Conservation (phyloP, 2,888 invertebrate species). For the Scaptomyza flava region DNA sequence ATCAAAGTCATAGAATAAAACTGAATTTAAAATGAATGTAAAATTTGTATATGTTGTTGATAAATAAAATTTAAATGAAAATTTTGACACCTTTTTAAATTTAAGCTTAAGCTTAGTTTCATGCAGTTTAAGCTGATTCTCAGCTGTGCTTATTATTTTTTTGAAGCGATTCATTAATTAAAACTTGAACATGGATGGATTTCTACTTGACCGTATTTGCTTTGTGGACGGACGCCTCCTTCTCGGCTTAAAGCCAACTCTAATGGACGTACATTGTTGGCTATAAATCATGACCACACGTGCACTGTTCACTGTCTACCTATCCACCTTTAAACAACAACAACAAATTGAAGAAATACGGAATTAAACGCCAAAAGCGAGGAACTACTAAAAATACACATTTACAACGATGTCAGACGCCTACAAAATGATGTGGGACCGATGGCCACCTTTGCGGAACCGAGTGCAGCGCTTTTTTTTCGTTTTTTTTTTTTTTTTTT, state of each 20-base stretch:
- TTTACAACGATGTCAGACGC: slow-evolving; percentile 63
- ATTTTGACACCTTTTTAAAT: slow-evolving; percentile 1
- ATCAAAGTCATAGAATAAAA: no score
- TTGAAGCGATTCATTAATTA: slow-evolving; percentile 68
- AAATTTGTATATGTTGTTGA: no score
- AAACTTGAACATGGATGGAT: slow-evolving; percentile 50
- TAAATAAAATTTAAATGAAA: background rate
- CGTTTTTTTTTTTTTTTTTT: slow-evolving; percentile 15
- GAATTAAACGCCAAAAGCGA: slow-evolving; percentile 55
- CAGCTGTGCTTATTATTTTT: slow-evolving; percentile 5
- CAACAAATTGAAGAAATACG: slow-evolving; percentile 59
- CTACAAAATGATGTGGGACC: slow-evolving; percentile 69
- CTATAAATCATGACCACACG: slow-evolving; percentile 75
- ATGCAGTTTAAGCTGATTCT: slow-evolving; percentile 24
- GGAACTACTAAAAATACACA: slow-evolving; percentile 48
- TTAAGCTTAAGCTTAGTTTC: background rate
- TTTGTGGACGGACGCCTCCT: slow-evolving; percentile 47
- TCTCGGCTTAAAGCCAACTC: slow-evolving; percentile 67
- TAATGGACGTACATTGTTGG: slow-evolving; percentile 75
- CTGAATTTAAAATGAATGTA: no score
- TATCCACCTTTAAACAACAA: slow-evolving; percentile 13
- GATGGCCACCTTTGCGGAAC: slow-evolving; percentile 63
- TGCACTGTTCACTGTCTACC: slow-evolving; percentile 49
- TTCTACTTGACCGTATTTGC: slow-evolving; percentile 59
- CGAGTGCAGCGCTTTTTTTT: slow-evolving; percentile 48